Evolutionary conservation across 2,113 vertebrate genomes (phyloP).

Genomic region (Cryptomyrus ogoouensis): DNA sequence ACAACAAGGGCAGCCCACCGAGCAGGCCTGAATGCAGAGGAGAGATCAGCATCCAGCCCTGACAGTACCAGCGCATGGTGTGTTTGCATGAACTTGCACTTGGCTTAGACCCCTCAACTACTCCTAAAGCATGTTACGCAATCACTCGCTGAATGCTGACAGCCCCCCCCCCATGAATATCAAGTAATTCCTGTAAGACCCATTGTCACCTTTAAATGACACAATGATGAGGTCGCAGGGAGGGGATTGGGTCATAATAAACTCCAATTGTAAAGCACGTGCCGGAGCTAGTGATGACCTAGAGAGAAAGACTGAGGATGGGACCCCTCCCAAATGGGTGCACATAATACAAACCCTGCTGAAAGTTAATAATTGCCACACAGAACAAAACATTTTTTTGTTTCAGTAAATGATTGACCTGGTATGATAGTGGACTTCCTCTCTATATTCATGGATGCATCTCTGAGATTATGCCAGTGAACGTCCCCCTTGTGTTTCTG

Average conservation of each 20-base stretch:
- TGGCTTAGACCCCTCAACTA: background rate
- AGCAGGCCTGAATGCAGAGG: background rate
- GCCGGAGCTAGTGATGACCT: background rate
- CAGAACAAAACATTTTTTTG: slow-evolving; percentile 22
- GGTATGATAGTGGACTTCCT: background rate
- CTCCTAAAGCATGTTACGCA: background rate
- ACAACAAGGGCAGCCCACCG: background rate
- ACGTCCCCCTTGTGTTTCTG: background rate
- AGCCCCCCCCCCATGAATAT: background rate
- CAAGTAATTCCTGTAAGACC: slow-evolving; percentile 27
- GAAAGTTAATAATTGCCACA: slow-evolving; percentile 31
- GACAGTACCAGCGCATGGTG: too few relatives aligned
- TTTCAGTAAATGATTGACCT: slow-evolving; percentile 49
- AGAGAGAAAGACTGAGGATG: background rate
- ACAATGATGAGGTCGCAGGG: background rate
- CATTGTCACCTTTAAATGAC: background rate
- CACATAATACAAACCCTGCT: background rate
- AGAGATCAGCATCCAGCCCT: background rate
- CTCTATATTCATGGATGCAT: background rate
- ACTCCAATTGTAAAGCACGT: background rate
- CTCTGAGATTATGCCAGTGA: too few relatives aligned
- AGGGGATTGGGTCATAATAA: background rate
- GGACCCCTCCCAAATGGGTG: background rate
- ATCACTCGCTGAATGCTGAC: background rate
- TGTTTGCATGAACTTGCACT: background rate